Base-by-base conservation (phyloP, 2,797 vertebrate genomes). In the Steatocranus sp. region DNA sequence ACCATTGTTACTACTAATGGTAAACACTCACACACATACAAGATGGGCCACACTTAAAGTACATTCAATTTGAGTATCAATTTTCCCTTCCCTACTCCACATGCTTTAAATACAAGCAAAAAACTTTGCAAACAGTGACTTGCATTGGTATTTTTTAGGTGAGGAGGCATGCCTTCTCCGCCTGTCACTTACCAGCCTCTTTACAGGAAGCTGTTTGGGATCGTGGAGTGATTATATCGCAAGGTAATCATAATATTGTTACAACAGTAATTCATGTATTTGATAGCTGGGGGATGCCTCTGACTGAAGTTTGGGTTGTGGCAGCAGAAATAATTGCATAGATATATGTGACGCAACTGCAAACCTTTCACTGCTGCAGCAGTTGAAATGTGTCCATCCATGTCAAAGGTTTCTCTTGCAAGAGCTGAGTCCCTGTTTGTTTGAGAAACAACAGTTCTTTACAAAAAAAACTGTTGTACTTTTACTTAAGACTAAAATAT, bases 81-180 rank as follows among this genome's bases (percentile, higher is more conserved):
- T 58, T 58, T 34, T 58, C 17, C 30, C 30, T n/a, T n/a, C 10
- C 1, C 56, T 32, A 7, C 54, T 58, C 54, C 54, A 58, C 27
- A 58, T 58, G 54, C 9, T 58, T 58, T 32, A 18, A 58, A 18
- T 58, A 58, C 54, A 32, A 58, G 9, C 56, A 34, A 61, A 34
- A 34, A 1, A n/a, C 56, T n/a, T 34, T 88, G 75, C 56, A 58
- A 58, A 32, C 15, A 58, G 27, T 58, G 27, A 58, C 54, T 18
- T 58, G 9, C 5, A 32, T 58, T 32, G 27, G 27, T 89, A 17
- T 81, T 14, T 86, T 87, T 80, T 32, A 95, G 94, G 94, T 54
- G 95, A 95, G 75, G 94, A 94, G 76, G 94, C 94, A 1, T 92
- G 90, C 83, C 92, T 95, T 66, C 93, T 96, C 41, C 93, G 92